phyloP scores from a whole-genome alignment of 1,140 invertebrate species.

The Thaumetopoea pityocampa region DNA sequence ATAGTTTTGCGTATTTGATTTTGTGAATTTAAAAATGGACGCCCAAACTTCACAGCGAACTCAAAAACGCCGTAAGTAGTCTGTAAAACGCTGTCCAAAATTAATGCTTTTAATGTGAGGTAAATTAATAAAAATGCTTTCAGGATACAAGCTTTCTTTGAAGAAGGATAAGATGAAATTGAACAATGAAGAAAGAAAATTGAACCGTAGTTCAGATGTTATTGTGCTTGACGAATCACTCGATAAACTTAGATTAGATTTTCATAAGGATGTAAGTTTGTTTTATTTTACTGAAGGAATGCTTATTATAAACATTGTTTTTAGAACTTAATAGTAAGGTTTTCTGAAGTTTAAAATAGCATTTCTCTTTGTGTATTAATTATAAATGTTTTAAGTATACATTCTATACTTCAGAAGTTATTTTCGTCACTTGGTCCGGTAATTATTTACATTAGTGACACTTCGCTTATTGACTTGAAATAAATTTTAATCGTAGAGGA shows the following conservation, averaged over 20 bases:
- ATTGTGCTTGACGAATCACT: constrained; percentile 59
- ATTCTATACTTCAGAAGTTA: too few species aligned
- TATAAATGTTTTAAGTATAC: too few species aligned
- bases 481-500: too few species aligned
- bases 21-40: constrained; percentile 29
- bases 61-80: constrained; percentile 42
- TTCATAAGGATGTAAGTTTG: constrained; percentile 45
- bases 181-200: constrained; percentile 27
- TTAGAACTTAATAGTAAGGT: too few species aligned
- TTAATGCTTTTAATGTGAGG: neutral
- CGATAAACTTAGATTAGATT: constrained; percentile 43
- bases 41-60: constrained; percentile 25
- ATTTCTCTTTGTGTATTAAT: too few species aligned
- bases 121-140: constrained; percentile 18
- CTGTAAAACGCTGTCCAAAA: neutral
- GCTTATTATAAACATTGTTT: too few species aligned
- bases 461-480: too few species aligned
- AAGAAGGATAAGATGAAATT: constrained; percentile 50
- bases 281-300: too few species aligned
- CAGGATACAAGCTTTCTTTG: constrained; percentile 54
- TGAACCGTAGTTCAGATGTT: constrained; percentile 39
- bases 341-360: too few species aligned
- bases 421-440: too few species aligned
- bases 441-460: too few species aligned
- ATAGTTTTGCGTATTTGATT: constrained; percentile 1